Conservation (phyloP, 2,888 invertebrate genomes). For the Chromoteleia sp. region DNA sequence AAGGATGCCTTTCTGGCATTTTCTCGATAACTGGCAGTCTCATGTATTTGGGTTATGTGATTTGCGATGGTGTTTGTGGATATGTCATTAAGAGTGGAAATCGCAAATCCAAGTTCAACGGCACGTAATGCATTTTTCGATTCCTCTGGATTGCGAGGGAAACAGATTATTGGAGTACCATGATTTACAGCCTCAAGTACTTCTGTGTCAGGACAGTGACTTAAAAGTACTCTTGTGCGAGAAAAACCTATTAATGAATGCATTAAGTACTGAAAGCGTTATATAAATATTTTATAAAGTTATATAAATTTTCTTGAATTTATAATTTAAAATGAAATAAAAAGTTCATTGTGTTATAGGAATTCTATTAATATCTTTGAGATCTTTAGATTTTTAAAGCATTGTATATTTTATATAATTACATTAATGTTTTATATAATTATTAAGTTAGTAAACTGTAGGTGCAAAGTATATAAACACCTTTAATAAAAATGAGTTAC, state of each 20-base stretch:
- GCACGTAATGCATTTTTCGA: slow-evolving; percentile 77
- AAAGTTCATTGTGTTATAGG: too few relatives aligned
- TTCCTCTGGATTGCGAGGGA: slow-evolving; percentile 79
- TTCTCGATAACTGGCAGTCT: slow-evolving; percentile 77
- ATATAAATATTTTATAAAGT: too few relatives aligned
- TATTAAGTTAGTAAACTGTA: too few relatives aligned
- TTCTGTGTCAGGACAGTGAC: slow-evolving; percentile 81
- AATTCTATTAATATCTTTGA: too few relatives aligned
- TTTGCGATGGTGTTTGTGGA: slow-evolving; percentile 71
- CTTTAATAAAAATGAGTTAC: too few relatives aligned
- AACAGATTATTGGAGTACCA: slow-evolving; percentile 82
- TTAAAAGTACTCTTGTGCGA: slow-evolving; percentile 78
- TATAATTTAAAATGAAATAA: too few relatives aligned
- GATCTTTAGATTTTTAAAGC: too few relatives aligned
- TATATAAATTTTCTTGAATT: too few relatives aligned
- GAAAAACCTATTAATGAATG: slow-evolving; percentile 77
- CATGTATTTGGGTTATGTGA: slow-evolving; percentile 75
- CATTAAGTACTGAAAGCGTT: too few relatives aligned
- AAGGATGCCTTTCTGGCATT: slow-evolving; percentile 78
- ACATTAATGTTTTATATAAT: too few relatives aligned
- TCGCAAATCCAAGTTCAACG: slow-evolving; percentile 77
- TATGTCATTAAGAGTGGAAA: slow-evolving; percentile 69
- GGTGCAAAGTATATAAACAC: too few relatives aligned
- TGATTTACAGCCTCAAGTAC: slow-evolving; percentile 81
- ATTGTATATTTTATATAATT: too few relatives aligned